These are phyloP conservation scores for Enteromius treurensis DNA, from an alignment of 2,797 vertebrate genomes.

Conservation along the genomic window DNA sequence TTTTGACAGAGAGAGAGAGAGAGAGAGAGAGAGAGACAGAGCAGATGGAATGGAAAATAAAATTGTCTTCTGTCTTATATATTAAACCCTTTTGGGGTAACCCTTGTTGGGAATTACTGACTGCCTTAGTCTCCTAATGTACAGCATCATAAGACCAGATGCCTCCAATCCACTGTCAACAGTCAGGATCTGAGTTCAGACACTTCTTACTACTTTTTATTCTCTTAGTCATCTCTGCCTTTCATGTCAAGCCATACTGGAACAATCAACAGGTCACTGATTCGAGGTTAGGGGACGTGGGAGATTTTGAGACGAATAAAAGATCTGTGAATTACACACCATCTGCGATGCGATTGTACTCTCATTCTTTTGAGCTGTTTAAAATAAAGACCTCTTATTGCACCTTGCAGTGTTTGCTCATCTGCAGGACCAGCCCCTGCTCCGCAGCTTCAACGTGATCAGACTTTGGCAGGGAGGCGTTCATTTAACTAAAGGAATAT, in stretches of 20 bases:
- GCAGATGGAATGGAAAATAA: neutral
- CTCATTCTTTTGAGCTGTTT: constrained; percentile 47
- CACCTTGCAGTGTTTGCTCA: constrained; percentile 62
- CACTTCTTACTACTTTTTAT: constrained; percentile 42
- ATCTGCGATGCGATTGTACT: constrained; percentile 43
- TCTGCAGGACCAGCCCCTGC: constrained; percentile 53
- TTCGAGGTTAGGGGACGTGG: constrained; percentile 44
- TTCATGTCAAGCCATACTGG: constrained; percentile 45
- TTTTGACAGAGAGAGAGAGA: neutral
- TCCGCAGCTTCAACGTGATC: constrained; percentile 36
- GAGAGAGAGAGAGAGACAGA: neutral
- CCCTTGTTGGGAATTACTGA: neutral
- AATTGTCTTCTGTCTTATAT: neutral
- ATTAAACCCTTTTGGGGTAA: constrained; percentile 2
- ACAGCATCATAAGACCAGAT: constrained; percentile 21
- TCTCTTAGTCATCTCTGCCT: constrained; percentile 26
- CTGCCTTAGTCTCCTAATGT: constrained; percentile 6
- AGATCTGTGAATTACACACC: constrained; percentile 50
- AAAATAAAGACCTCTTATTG: constrained; percentile 52
- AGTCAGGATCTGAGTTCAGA: constrained; percentile 45
- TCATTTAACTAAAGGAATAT: constrained; percentile 84
- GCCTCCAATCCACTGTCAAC: constrained; percentile 48
- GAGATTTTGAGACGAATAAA: constrained; percentile 39
- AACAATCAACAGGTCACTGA: constrained; percentile 39
- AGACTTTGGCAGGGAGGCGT: constrained; percentile 37